Percentiles rank a stretch among this genome's conserved stretches.
Evolutionary conservation across 2,888 invertebrate genomes (phyloP).

Genomic region (Polymixis lichenea): DNA sequence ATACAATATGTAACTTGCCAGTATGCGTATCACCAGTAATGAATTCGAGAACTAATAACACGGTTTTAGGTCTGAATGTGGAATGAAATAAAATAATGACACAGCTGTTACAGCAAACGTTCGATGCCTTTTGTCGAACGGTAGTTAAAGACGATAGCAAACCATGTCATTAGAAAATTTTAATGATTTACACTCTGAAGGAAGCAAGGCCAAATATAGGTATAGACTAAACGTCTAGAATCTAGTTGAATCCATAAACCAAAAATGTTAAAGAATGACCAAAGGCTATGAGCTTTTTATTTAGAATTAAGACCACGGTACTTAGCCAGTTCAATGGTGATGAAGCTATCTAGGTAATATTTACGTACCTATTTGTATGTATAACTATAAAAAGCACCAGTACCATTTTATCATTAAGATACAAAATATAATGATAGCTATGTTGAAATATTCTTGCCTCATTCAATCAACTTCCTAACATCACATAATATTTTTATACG

Average conservation of each 20-base stretch:
- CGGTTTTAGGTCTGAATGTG: constrained; percentile 62
- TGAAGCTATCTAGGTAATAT: constrained; percentile 59
- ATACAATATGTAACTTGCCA: constrained; percentile 29
- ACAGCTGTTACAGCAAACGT: constrained; percentile 64
- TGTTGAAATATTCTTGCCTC: constrained; percentile 82
- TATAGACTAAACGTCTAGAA: constrained; percentile 74
- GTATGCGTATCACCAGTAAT: constrained; percentile 59
- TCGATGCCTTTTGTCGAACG: constrained; percentile 52
- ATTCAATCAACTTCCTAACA: constrained; percentile 79
- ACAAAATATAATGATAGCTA: constrained; percentile 68
- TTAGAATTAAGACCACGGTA: constrained; percentile 73
- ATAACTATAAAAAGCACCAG: constrained; percentile 58
- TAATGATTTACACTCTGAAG: constrained; percentile 51
- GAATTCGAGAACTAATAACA: constrained; percentile 51
- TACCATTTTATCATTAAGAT: constrained; percentile 45
- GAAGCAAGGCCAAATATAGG: constrained; percentile 81
- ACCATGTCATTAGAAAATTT: constrained; percentile 64
- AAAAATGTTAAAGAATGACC: constrained; percentile 84
- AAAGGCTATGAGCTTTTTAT: constrained; percentile 88
- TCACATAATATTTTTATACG: constrained; percentile 80
- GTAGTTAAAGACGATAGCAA: constrained; percentile 54
- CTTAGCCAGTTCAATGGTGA: constrained; percentile 58
- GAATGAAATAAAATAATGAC: constrained; percentile 60
- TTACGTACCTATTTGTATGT: constrained; percentile 56
- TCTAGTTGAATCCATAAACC: constrained; percentile 80